phyloP scores from a whole-genome alignment of 2,797 vertebrate species.

The Ciconia nigra region DNA sequence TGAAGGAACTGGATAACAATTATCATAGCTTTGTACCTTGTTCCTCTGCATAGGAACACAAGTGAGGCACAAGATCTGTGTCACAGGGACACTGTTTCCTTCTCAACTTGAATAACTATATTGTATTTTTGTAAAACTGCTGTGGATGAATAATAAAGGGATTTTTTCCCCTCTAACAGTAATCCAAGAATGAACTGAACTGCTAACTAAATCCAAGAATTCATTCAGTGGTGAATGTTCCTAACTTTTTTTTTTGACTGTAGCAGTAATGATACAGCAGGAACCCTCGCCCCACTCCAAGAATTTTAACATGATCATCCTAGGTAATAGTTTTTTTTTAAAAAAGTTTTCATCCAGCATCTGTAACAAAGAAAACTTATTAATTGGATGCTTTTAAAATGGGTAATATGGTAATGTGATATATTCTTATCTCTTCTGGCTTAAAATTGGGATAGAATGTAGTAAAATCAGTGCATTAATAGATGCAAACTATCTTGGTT shows the following conservation, averaged over 20 bases:
- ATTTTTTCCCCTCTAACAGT: background rate
- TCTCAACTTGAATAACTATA: background rate
- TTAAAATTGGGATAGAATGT: background rate
- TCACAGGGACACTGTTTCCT: background rate
- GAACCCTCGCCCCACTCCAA: background rate
- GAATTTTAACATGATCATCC: background rate
- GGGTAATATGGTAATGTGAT: background rate
- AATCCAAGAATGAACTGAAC: slow-evolving; percentile 25
- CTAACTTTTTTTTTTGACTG: background rate
- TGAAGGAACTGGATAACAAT: background rate
- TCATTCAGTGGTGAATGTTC: background rate
- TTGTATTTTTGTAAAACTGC: background rate
- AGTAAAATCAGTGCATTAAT: background rate
- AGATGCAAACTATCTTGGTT: background rate
- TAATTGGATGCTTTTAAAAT: background rate
- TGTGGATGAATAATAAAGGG: background rate
- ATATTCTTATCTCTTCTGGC: background rate
- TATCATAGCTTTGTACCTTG: background rate
- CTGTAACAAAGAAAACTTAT: slow-evolving; percentile 22
- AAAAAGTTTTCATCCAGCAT: background rate
- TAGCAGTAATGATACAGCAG: background rate
- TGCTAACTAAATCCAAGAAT: slow-evolving; percentile 21
- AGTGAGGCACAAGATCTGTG: background rate
- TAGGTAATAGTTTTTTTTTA: background rate
- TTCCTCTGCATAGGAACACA: background rate